These are phyloP conservation scores for Cephalopholis sonnerati DNA, from an alignment of 2,113 vertebrate species.

Conservation along the genomic window DNA sequence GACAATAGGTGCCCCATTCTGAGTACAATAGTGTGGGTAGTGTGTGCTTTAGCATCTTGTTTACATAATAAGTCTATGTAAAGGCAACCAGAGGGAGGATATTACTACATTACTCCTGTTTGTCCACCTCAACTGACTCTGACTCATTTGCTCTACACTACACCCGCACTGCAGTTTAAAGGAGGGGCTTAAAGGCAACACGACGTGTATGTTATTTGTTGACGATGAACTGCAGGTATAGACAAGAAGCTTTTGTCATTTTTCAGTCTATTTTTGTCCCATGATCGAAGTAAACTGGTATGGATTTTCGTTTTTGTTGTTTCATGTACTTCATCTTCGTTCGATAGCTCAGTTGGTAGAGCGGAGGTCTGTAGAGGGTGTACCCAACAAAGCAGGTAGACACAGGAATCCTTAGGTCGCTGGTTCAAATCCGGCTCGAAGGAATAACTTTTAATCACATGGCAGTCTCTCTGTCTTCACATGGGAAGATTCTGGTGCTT, in stretches of 20 bases:
- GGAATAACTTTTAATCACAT: neutral
- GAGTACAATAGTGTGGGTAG: neutral
- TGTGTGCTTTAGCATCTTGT: neutral
- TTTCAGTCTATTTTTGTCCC: no score
- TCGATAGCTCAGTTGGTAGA: slow-evolving; percentile 95
- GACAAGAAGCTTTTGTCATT: no score
- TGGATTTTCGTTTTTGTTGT: slow-evolving; percentile 32
- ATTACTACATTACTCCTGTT: neutral
- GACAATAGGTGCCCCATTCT: neutral
- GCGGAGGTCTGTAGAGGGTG: slow-evolving; percentile 89
- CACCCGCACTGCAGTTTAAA: neutral
- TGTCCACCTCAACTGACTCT: neutral
- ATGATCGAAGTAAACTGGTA: no score
- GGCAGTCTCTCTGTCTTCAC: neutral
- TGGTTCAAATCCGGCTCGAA: slow-evolving; percentile 1
- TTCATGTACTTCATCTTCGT: slow-evolving; percentile 55
- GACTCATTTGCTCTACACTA: neutral
- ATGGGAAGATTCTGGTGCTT: neutral
- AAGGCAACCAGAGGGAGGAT: neutral
- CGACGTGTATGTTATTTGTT: no score
- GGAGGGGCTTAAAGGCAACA: neutral
- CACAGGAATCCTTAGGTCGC: neutral
- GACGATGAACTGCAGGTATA: no score
- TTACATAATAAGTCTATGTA: neutral
- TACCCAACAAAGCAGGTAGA: neutral